phyloP scores from a whole-genome alignment of 1,140 invertebrate genomes.

The Venustaconcha ellipsiformis region DNA sequence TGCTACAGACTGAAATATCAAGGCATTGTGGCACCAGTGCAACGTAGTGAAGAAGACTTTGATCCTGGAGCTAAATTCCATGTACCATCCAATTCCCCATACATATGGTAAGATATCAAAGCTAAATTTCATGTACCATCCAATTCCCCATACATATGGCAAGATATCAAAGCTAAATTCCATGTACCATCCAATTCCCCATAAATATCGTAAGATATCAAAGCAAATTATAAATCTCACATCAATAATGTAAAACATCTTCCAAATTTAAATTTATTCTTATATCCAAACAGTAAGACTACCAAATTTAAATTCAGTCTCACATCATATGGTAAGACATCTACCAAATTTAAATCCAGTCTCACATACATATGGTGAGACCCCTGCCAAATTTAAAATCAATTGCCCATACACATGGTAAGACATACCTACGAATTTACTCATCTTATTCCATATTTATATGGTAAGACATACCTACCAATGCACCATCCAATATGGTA shows the following conservation, averaged over 20 bases:
- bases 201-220: conserved; percentile 55
- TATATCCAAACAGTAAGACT: too few species aligned
- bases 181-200: conserved; percentile 59
- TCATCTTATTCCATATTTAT: too few species aligned
- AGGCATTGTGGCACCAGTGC: conserved; percentile 56
- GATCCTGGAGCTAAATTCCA: conserved; percentile 67
- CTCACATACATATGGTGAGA: conserved; percentile 58
- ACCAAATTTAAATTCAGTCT: too few species aligned
- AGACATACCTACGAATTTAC: too few species aligned
- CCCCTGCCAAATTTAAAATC: neutral
- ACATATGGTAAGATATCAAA: conserved; percentile 50
- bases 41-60: conserved; percentile 58
- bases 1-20: conserved; percentile 56
- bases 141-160: conserved; percentile 63
- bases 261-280: too few species aligned
- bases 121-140: conserved; percentile 63
- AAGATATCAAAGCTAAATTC: conserved; percentile 50
- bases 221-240: neutral
- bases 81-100: conserved; percentile 56
- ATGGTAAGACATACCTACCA: neutral
- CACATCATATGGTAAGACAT: too few species aligned
- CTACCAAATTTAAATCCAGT: conserved; percentile 25
- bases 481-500: neutral
- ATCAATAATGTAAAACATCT: too few species aligned
- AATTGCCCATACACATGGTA: neutral